phyloP scores from a whole-genome alignment of 2,888 invertebrate species.

The Diaprepes abbreviatus region DNA sequence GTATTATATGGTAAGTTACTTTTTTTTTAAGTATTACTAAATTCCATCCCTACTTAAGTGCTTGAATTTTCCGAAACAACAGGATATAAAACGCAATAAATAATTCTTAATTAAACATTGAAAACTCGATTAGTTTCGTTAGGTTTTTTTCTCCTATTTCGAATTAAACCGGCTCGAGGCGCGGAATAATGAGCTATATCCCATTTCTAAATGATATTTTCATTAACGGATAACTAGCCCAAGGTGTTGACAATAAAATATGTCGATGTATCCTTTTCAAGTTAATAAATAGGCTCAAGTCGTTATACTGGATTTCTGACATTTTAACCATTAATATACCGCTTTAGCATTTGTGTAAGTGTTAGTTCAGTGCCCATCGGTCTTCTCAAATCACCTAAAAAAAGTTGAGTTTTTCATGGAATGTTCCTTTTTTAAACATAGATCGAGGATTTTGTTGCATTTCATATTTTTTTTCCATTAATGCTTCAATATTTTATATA shows the following conservation, averaged over 20 bases:
- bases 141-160: not conserved
- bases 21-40: no score
- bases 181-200: conserved; percentile 5
- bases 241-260: conserved; percentile 24
- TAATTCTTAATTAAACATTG: conserved; percentile 14
- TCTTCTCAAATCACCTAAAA: no score
- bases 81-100: not conserved
- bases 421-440: no score
- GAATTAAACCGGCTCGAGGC: not conserved
- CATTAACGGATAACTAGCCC: conserved; percentile 20
- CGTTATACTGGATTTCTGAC: conserved; percentile 11
- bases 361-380: no score
- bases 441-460: no score
- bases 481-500: no score
- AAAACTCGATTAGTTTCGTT: conserved; percentile 3
- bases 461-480: no score
- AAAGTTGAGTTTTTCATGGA: no score
- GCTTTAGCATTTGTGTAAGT: not conserved
- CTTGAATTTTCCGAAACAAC: not conserved
- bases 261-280: conserved; percentile 17
- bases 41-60: not conserved
- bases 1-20: no score
- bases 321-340: not conserved
- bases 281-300: conserved; percentile 12
- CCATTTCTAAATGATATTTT: conserved; percentile 24